Conservation (phyloP, 2,888 invertebrate genomes). For the Sympetrum striolatum region DNA sequence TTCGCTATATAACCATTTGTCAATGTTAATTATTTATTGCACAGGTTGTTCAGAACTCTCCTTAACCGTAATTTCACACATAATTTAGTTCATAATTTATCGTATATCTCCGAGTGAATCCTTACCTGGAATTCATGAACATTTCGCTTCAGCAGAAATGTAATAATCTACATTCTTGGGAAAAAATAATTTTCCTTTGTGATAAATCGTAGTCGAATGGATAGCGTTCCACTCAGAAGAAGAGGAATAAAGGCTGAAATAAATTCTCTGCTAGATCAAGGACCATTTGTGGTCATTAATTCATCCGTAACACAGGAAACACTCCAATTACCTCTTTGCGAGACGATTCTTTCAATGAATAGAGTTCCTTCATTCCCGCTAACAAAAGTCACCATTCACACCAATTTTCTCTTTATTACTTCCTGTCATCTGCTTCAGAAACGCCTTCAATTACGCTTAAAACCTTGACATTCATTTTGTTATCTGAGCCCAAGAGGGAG, state of each 20-base stretch:
- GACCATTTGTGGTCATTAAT: not conserved
- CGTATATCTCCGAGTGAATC: no score
- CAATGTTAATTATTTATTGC: no score
- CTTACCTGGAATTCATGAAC: no score
- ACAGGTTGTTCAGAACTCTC: no score
- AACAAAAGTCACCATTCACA: conserved; percentile 12
- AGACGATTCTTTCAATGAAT: conserved; percentile 11
- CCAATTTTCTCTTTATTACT: not conserved
- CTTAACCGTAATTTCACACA: no score
- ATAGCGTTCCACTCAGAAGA: not conserved
- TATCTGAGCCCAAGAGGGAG: not conserved
- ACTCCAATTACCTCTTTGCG: not conserved
- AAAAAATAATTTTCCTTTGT: no score
- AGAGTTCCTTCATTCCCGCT: not conserved
- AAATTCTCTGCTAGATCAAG: not conserved
- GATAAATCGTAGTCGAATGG: no score
- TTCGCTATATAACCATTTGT: no score
- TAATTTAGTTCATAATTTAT: no score
- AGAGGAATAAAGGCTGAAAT: not conserved
- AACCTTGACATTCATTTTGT: not conserved
- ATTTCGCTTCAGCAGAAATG: no score
- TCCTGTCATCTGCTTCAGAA: conserved; percentile 18
- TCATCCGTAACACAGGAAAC: conserved; percentile 18
- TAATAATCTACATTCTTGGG: no score
- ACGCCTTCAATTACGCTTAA: not conserved